Percentiles rank a stretch among this genome's conserved stretches.
phyloP scores from a whole-genome alignment of 2,797 vertebrate species.

The Acrossocheilus fasciatus region DNA sequence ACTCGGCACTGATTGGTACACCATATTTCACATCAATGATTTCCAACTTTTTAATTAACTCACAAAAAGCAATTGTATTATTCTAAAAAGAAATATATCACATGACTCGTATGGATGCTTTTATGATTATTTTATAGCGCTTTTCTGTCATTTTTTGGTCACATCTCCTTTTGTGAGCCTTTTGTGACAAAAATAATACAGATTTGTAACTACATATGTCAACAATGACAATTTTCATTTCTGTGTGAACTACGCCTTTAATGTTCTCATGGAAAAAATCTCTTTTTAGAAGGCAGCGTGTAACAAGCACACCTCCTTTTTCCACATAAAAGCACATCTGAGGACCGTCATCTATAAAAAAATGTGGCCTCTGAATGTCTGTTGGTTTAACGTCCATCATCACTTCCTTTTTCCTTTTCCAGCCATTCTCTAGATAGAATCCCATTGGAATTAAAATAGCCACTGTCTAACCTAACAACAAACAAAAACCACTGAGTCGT shows the following conservation, averaged over 20 bases:
- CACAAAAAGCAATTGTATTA: background rate
- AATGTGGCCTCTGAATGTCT: slow-evolving; percentile 3
- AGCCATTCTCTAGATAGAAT: slow-evolving; percentile 72
- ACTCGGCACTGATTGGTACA: background rate
- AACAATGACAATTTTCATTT: too few species aligned
- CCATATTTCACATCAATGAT: background rate
- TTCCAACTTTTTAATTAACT: background rate
- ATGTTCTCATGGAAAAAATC: background rate
- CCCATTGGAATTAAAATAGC: slow-evolving; percentile 65
- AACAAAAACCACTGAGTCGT: slow-evolving; percentile 65
- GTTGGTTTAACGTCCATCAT: slow-evolving; percentile 68
- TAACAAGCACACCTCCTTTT: slow-evolving; percentile 10
- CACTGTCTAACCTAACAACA: slow-evolving; percentile 54
- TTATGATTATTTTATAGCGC: background rate
- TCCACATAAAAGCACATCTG: slow-evolving; percentile 24
- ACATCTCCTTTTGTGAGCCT: background rate
- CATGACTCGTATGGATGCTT: background rate
- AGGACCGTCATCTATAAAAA: background rate
- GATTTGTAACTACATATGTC: background rate
- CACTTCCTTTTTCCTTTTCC: slow-evolving; percentile 75
- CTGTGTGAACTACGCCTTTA: background rate
- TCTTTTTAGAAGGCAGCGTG: background rate
- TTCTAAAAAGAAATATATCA: background rate
- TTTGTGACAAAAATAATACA: background rate
- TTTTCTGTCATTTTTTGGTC: background rate